A percentile compares a stretch with the other conserved stretches of the same genome.
These are phyloP conservation scores for Aurelia coerulea DNA, from an alignment of 30 jellyfish, hydroid and myxozoan genomes.

Conservation along the genomic window DNA sequence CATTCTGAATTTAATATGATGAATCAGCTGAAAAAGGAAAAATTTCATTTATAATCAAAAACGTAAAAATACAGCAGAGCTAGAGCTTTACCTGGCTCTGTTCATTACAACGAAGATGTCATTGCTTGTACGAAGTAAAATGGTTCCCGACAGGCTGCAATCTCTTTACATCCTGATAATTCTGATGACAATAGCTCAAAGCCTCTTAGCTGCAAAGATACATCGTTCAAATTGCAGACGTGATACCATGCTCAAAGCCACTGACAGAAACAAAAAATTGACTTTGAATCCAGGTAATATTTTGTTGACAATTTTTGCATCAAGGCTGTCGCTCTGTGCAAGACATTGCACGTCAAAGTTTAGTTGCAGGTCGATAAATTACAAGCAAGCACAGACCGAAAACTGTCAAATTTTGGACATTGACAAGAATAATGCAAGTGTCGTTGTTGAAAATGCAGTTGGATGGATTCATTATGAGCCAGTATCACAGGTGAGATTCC, in stretches of 20 bases:
- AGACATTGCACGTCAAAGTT: constrained; percentile 18
- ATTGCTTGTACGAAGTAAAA: no score
- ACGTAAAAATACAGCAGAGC: no score
- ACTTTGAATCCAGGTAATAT: not conserved
- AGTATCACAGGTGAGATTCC: constrained; percentile 19
- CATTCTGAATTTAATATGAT: no score
- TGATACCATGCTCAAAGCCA: constrained; percentile 32
- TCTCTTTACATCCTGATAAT: no score
- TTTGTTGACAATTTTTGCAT: not conserved
- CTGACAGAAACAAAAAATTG: constrained; percentile 32
- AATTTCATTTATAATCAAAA: no score
- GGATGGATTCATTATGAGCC: constrained; percentile 65
- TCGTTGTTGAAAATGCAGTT: not conserved
- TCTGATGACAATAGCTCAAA: no score
- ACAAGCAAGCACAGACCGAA: constrained; percentile 1
- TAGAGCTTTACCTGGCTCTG: no score
- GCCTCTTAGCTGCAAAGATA: not conserved
- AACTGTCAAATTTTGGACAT: constrained; percentile 32
- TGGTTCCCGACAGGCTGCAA: no score
- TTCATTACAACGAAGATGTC: no score
- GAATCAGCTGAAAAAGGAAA: no score
- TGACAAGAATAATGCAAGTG: not conserved
- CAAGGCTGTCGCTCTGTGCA: constrained; percentile 30
- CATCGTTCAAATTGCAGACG: constrained; percentile 51
- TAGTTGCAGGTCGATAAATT: constrained; percentile 31